phyloP scores from a whole-genome alignment of 2,113 vertebrate genomes.

The Dicentrarchus labrax region DNA sequence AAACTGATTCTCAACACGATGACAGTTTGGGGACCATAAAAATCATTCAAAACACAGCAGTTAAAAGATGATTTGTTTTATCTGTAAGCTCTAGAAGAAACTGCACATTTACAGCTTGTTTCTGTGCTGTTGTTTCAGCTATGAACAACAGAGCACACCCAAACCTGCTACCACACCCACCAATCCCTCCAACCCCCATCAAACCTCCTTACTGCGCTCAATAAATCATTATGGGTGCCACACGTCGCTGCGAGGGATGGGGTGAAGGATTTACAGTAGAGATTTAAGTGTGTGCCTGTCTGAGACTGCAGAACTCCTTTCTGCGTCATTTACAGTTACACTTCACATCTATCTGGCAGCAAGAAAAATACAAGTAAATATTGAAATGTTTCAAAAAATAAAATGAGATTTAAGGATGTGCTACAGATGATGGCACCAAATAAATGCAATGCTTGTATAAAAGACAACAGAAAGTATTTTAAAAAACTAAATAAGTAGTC shows the following conservation, averaged over 20 bases:
- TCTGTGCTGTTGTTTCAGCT: conserved; percentile 1
- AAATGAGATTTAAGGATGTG: not conserved
- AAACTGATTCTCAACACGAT: not conserved
- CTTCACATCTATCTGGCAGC: not conserved
- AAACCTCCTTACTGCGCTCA: not conserved
- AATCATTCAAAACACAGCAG: not conserved
- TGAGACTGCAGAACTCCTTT: not conserved
- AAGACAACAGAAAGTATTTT: not conserved
- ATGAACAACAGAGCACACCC: conserved; percentile 1
- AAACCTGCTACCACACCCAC: conserved; percentile 28
- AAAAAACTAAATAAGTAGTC: too few relatives aligned
- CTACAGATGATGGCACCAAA: not conserved
- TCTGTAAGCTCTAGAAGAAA: not conserved
- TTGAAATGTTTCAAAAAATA: not conserved
- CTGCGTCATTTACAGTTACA: not conserved
- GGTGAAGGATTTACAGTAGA: not conserved
- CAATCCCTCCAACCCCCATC: not conserved
- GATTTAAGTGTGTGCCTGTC: not conserved
- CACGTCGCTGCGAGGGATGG: not conserved
- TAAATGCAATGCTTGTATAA: not conserved
- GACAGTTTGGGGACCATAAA: not conserved
- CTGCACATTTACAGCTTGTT: not conserved
- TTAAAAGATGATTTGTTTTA: not conserved
- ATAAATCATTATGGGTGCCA: conserved; percentile 40
- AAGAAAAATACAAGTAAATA: not conserved